Evolutionary conservation across 2,888 invertebrate species (phyloP).

Genomic region (Diogma glabrata): DNA sequence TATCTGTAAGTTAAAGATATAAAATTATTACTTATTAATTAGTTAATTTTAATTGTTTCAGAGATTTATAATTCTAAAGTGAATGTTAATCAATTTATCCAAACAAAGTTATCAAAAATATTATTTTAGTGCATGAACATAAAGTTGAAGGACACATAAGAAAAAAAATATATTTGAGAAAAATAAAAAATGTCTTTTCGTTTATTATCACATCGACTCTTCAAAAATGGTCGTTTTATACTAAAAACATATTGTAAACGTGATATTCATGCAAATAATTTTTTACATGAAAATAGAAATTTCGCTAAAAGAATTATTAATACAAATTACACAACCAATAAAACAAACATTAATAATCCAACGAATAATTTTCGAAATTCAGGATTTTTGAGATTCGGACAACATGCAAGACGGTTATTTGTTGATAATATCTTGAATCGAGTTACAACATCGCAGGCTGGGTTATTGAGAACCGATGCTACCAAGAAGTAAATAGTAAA

Average conservation of each 20-base stretch:
- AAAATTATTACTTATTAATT: too few relatives aligned
- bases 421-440: constrained; percentile 57
- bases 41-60: too few relatives aligned
- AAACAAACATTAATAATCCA: constrained; percentile 23
- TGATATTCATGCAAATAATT: constrained; percentile 40
- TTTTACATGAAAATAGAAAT: constrained; percentile 32
- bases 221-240: constrained; percentile 48
- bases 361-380: constrained; percentile 15
- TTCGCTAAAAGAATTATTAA: constrained; percentile 4
- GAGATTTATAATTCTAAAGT: too few relatives aligned
- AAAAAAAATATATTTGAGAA: constrained; percentile 18
- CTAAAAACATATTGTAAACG: constrained; percentile 41
- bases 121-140: too few relatives aligned
- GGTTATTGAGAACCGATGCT: constrained; percentile 48
- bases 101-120: too few relatives aligned
- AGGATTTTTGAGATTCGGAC: constrained; percentile 42
- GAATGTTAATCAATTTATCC: too few relatives aligned
- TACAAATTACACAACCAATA: constrained; percentile 13
- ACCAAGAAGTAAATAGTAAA: constrained; percentile 39
- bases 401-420: constrained; percentile 52
- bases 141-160: not conserved
- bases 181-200: constrained; percentile 51
- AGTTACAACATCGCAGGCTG: constrained; percentile 53
- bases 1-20: too few relatives aligned
- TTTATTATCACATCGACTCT: constrained; percentile 41